phyloP scores from a whole-genome alignment of 2,797 vertebrate species.

The Artibeus lituratus region DNA sequence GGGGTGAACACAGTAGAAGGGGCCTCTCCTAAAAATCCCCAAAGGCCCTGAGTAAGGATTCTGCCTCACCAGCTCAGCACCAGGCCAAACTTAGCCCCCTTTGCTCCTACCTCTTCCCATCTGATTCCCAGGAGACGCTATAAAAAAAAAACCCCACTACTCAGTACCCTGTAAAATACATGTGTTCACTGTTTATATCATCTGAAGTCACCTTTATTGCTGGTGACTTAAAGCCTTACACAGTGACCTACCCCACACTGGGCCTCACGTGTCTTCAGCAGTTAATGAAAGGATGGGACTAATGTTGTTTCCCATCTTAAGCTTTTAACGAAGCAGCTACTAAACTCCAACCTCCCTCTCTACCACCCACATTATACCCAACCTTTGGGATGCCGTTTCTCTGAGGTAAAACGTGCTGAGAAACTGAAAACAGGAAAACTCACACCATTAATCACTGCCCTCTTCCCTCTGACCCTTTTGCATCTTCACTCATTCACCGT shows the following conservation, averaged over 20 bases:
- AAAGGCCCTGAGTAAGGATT: not conserved
- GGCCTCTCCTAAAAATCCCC: not conserved
- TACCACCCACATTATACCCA: not conserved
- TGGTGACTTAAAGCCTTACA: not conserved
- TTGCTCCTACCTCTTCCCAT: not conserved
- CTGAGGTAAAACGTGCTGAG: not conserved
- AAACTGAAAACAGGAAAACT: not conserved
- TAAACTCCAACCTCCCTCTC: not conserved
- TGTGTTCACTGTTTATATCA: not conserved
- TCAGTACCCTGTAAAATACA: not conserved
- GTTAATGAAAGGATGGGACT: not conserved
- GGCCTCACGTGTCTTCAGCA: not conserved
- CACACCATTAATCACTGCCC: not conserved
- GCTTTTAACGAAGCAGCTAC: not conserved
- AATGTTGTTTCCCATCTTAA: not conserved
- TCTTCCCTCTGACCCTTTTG: not conserved
- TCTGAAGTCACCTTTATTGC: not conserved
- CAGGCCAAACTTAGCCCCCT: not conserved
- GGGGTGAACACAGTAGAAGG: not conserved
- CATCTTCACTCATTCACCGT: not conserved
- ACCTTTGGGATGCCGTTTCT: not conserved
- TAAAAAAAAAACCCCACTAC: not conserved
- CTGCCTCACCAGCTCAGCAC: not conserved
- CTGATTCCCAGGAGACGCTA: not conserved
- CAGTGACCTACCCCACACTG: not conserved